A percentile compares a stretch with the other conserved stretches of the same genome.
phyloP scores from a whole-genome alignment of 2,797 vertebrate genomes.

The Labroides dimidiatus region DNA sequence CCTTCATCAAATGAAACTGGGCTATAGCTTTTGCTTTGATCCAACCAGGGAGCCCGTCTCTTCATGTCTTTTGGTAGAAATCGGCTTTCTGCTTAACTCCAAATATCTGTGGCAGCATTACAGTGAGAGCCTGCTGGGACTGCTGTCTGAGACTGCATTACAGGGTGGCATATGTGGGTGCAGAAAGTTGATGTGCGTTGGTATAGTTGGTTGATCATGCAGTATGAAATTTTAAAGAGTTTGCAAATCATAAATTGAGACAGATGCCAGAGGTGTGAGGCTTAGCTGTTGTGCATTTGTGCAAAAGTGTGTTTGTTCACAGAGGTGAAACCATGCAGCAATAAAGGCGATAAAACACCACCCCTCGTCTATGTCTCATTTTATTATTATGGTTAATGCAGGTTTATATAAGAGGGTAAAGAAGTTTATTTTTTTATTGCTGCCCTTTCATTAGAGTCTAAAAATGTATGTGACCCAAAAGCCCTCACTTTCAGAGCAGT shows the following conservation, averaged over 20 bases:
- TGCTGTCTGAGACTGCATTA: conserved; percentile 44
- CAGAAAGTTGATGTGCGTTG: conserved; percentile 16
- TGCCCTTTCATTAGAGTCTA: not conserved
- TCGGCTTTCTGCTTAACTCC: conserved; percentile 35
- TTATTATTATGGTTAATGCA: too few species aligned
- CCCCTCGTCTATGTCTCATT: too few species aligned
- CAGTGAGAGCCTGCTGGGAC: conserved; percentile 48
- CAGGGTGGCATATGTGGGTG: conserved; percentile 32
- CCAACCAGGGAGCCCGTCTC: conserved; percentile 11
- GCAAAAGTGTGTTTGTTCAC: not conserved
- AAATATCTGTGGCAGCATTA: conserved; percentile 59
- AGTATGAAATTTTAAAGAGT: not conserved
- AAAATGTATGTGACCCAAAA: conserved; percentile 2
- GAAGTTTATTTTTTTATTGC: not conserved
- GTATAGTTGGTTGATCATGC: conserved; percentile 15
- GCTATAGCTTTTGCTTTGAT: conserved; percentile 49
- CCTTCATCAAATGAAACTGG: conserved; percentile 14
- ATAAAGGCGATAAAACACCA: not conserved
- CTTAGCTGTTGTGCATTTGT: not conserved
- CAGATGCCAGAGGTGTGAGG: not conserved
- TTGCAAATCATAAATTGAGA: conserved; percentile 11
- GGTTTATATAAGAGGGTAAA: too few species aligned
- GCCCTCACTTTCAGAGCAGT: conserved; percentile 14
- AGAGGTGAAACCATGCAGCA: too few species aligned
- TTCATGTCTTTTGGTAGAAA: conserved; percentile 28